Evolutionary conservation across 2,113 vertebrate genomes (phyloP).

Genomic region (Paramisgurnus dabryanus): DNA sequence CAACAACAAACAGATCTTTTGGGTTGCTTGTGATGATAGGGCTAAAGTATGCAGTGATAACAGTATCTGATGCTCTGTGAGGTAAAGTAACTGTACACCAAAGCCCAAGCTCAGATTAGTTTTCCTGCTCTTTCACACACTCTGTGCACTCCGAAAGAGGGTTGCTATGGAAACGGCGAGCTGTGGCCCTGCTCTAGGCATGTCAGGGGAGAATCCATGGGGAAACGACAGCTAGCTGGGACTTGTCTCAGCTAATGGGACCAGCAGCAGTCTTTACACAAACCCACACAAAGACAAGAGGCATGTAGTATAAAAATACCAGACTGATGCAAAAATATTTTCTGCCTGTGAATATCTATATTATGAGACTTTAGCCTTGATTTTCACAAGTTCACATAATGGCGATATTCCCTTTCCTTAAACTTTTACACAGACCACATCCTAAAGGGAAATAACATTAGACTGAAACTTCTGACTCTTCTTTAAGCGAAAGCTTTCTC

Average conservation of each 20-base stretch:
- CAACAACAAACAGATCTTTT: conserved; percentile 24
- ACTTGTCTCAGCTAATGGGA: conserved; percentile 29
- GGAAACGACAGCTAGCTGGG: conserved; percentile 19
- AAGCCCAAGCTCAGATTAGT: conserved; percentile 36
- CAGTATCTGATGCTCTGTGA: conserved; percentile 28
- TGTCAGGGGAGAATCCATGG: conserved; percentile 12
- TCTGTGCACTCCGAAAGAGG: background rate
- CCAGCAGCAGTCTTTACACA: conserved; percentile 4
- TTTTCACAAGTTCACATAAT: no score
- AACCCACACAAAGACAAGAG: background rate
- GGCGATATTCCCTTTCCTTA: no score
- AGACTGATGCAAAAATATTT: no score
- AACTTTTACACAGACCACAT: no score
- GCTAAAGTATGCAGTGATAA: conserved; percentile 8
- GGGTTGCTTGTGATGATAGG: conserved; percentile 1
- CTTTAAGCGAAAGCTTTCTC: background rate
- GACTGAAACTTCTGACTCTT: background rate
- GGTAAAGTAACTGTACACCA: conserved; percentile 37
- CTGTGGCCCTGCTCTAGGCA: conserved; percentile 1
- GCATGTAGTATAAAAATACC: background rate
- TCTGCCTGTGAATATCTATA: no score
- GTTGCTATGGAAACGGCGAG: conserved; percentile 25
- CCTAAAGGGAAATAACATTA: no score
- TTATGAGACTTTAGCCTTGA: no score
- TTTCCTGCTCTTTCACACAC: conserved; percentile 4